Conservation (phyloP, 1,140 invertebrate genomes). For the Pissodes strobi region DNA sequence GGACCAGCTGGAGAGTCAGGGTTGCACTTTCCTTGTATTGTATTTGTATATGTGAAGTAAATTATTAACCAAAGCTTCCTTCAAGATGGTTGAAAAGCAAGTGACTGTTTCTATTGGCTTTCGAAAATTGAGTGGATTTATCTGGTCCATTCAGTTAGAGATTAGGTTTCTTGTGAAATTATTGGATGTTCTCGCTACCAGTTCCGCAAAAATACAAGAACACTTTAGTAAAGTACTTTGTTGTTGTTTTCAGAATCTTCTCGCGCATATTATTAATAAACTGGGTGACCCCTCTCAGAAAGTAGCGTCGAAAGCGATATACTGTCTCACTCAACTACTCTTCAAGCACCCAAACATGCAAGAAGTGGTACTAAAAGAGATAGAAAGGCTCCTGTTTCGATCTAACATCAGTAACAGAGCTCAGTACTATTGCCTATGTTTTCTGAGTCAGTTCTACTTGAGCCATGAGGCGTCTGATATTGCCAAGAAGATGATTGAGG, state of each 20-base stretch:
- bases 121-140: no score
- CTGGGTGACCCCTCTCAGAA: conserved; percentile 90
- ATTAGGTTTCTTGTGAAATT: no score
- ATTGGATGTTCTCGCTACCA: no score
- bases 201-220: no score
- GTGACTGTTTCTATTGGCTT: no score
- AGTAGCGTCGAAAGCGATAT: conserved; percentile 84
- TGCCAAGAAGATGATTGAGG: conserved; percentile 79
- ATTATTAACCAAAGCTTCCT: no score
- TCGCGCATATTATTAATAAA: conserved; percentile 89
- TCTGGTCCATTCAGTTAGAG: no score
- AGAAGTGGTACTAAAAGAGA: conserved; percentile 79
- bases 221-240: background rate
- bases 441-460: conserved; percentile 81
- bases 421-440: conserved; percentile 93
- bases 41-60: no score
- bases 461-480: conserved; percentile 73
- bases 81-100: no score
- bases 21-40: no score
- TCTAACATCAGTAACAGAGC: conserved; percentile 82
- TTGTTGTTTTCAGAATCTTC: conserved; percentile 65
- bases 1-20: no score
- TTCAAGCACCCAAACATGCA: conserved; percentile 92
- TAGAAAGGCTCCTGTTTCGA: conserved; percentile 87
- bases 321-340: conserved; percentile 85